Percentiles rank a stretch among this genome's conserved stretches.
phyloP scores from a whole-genome alignment of 2,888 invertebrate species.

The Stegana nigrithorax region DNA sequence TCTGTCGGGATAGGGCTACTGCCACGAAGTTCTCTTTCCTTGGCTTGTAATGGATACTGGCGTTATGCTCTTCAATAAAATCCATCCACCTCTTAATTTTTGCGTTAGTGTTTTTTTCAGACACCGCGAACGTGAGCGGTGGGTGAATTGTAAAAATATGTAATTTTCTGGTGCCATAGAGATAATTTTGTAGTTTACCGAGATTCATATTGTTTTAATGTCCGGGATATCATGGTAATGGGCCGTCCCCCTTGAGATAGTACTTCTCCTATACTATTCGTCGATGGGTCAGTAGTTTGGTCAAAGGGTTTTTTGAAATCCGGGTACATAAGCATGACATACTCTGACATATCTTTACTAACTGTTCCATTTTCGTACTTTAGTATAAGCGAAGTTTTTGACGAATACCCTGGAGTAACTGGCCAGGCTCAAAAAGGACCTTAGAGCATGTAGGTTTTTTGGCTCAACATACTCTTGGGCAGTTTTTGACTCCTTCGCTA shows the following conservation, averaged over 20 bases:
- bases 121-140: not conserved
- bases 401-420: not conserved
- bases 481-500: not conserved
- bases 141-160: slow-evolving; percentile 11
- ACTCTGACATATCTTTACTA: not conserved
- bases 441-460: slow-evolving; percentile 17
- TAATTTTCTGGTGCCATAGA: slow-evolving; percentile 4
- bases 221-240: too few relatives aligned
- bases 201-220: not conserved
- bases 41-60: slow-evolving; percentile 8
- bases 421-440: not conserved
- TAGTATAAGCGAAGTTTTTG: not conserved
- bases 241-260: not conserved
- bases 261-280: not conserved
- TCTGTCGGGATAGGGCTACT: slow-evolving; percentile 21
- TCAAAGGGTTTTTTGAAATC: slow-evolving; percentile 44
- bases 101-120: not conserved
- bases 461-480: slow-evolving; percentile 26
- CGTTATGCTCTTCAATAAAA: slow-evolving; percentile 1
- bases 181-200: slow-evolving; percentile 1
- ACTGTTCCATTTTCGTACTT: not conserved
- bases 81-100: not conserved
- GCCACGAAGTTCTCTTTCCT: slow-evolving; percentile 23
- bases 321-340: slow-evolving; percentile 57
- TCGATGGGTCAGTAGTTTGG: slow-evolving; percentile 17